Evolutionary conservation across 1,140 invertebrate genomes (phyloP), one percentile per base, ranked within the genome.

Genomic region (Neodiprion virginianus): DNA sequence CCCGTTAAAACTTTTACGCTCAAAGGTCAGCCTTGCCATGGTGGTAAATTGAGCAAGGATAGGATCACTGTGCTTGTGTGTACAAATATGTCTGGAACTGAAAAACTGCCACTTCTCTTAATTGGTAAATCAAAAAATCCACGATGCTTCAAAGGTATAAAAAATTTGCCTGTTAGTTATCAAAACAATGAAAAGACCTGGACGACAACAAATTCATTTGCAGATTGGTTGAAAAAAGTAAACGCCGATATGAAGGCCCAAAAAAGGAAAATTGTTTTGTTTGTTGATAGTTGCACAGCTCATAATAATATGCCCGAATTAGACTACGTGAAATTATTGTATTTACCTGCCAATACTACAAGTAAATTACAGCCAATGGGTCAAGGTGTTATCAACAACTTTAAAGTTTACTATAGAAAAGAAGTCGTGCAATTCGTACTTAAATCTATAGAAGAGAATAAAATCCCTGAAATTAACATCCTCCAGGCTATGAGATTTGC

Each of bases 311-410:
- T 79, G 9, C 71, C 81, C 49, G 74, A 83, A 66, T 76, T 84
- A 17, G 72, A 77, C 75, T 81, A 83, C 78, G 80, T 89, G 8
- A 86, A 81, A 79, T 66, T 89, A 4, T 72, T 82, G 28, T 90
- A 87, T 79, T 79, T 90, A 48, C 88, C 88, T 48, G 79, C 85
- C 21, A 90, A 90, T 79, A 88, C 85, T 1, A 90, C 89, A 40
- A 85, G 83, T 10, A 78, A 83, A 69, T 75, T 90, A 14, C 88
- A 91, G 79, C 88, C 87, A 66, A 79, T 91, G 76, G 87, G 90
- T 80, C 85, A 87, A 80, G 86, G 86, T 17, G 84, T 90, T 66
- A 90, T 90, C 74, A 78, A 82, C 71, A 84, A 82, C 72, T 80
- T 86, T 67, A 86, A 87, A 79, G 73, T 72, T 50, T 79, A 75